Base-by-base conservation (phyloP, 2,888 invertebrate species). In the Apotomis betuletana region DNA sequence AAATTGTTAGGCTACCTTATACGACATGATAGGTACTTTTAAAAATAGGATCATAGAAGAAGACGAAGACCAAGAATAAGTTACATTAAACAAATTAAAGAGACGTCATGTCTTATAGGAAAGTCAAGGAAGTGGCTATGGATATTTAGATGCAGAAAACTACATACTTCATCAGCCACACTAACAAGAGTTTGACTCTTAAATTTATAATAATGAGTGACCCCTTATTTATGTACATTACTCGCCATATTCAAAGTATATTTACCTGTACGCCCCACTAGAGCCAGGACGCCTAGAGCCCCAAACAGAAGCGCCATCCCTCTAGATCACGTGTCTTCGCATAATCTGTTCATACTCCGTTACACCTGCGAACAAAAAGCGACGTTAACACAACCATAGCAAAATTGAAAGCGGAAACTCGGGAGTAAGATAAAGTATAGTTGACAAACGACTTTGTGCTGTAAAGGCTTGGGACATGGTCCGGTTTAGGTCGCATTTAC, bases 231-330 rank as follows among this genome's bases (percentile, higher is more conserved):
- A 27, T 27, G 27, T 27, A 27, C 27, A 27, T 27, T 27, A 27
- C 27, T 41, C 41, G 41, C 5, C 6, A 41, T 41, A 3, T 41
- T 41, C 6, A 6, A 41, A 49, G 49, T 49, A 65, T 62, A 71
- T 61, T 84, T 79, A 92, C 92, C 92, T 83, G 92, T 92, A 60
- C 86, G 83, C 67, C 86, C 87, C 79, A 91, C 85, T 75, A 92
- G 84, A 76, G 90, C 88, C 71, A 92, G 83, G 74, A 88, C 88
- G 79, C 90, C 89, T 58, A 91, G 82, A 77, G 88, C 89, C 69
- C 86, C 85, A 76, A 90, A 85, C 75, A 91, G 86, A 69, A 88
- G 83, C 83, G 85, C 85, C 81, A 87, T 82, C 88, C 89, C 90
- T 79, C 87, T 90, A 89, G 85, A 82, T 87, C 83, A 83, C 83